These are phyloP conservation scores for Aptenodytes forsteri DNA, from an alignment of 2,113 vertebrate genomes.

Conservation along the genomic window DNA sequence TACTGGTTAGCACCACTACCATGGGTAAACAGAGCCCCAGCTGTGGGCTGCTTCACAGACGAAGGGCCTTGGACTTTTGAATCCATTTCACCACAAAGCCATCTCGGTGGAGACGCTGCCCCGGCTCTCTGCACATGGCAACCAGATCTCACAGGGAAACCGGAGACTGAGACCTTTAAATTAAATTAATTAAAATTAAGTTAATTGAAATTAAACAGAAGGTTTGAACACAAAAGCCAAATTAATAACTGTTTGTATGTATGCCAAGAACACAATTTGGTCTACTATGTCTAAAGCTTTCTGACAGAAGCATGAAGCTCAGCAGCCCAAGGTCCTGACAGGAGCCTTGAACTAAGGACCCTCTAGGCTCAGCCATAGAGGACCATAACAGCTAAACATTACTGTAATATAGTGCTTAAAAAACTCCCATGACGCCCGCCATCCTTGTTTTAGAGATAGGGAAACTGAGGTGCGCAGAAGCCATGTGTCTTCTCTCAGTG, in stretches of 20 bases:
- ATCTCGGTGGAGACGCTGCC: accelerated
- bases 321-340: neutral
- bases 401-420: neutral
- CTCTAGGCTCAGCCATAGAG: neutral
- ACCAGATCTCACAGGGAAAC: neutral
- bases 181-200: neutral
- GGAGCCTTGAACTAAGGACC: neutral
- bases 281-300: neutral
- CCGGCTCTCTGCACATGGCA: accelerated
- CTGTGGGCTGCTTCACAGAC: accelerated
- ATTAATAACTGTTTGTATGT: neutral
- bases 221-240: neutral
- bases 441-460: neutral
- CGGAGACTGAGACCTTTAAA: accelerated
- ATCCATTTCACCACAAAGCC: neutral
- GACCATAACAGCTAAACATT: neutral
- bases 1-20: accelerated
- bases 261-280: neutral
- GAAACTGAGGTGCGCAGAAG: neutral
- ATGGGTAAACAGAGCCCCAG: neutral
- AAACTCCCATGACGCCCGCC: neutral
- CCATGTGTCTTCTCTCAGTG: neutral
- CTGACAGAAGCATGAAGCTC: neutral
- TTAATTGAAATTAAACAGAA: neutral
- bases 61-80: neutral